phyloP scores from a whole-genome alignment of 2,113 vertebrate genomes.

The Gallinago undulata region DNA sequence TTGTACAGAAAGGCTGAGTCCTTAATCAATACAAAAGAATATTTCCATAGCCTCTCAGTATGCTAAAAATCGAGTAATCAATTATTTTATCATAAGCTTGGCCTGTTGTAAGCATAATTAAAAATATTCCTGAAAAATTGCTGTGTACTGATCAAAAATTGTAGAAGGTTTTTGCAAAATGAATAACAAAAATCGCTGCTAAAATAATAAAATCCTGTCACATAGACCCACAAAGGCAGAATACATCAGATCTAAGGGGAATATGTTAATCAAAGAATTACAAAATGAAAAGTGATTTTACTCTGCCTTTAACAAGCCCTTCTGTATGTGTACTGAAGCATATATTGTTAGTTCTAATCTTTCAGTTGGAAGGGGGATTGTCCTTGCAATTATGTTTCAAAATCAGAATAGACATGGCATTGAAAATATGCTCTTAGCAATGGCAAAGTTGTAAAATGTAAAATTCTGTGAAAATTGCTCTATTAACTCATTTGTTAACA shows the following conservation, averaged over 20 bases:
- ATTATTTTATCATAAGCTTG: conserved; percentile 7
- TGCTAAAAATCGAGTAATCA: conserved; percentile 31
- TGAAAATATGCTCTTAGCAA: conserved; percentile 34
- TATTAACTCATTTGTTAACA: not conserved
- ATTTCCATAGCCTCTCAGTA: not conserved
- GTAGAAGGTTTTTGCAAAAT: conserved; percentile 13
- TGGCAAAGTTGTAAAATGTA: not conserved
- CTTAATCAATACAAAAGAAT: conserved; percentile 21
- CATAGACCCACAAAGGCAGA: not conserved
- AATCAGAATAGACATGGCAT: not conserved
- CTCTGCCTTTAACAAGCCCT: not conserved
- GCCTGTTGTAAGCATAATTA: not conserved
- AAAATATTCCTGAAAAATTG: conserved; percentile 37
- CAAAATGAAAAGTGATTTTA: not conserved
- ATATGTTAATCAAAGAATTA: not conserved
- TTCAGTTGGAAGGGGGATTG: not conserved
- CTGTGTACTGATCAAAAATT: not conserved
- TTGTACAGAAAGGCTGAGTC: not conserved
- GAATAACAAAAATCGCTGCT: not conserved
- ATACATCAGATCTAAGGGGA: not conserved
- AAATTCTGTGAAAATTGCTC: conserved; percentile 16
- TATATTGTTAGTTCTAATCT: not conserved
- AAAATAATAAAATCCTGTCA: not conserved
- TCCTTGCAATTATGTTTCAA: conserved; percentile 5
- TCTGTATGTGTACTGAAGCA: not conserved